Evolutionary conservation across 1,140 invertebrate genomes (phyloP).

Genomic region (Formica selysi): DNA sequence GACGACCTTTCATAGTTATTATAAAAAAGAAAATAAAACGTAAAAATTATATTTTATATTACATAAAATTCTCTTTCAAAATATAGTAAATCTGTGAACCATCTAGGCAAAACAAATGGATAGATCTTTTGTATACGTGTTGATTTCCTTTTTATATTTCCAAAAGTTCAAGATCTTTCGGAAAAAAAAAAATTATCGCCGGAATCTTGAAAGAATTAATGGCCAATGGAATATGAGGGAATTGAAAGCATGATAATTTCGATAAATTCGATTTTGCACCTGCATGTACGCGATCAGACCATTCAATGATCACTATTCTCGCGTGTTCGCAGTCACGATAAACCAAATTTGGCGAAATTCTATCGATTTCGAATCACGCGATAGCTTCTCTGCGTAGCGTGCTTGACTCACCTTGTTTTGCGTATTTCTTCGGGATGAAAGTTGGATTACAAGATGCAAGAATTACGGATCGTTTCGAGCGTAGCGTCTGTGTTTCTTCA

Average conservation of each 20-base stretch:
- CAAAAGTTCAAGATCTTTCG: not conserved
- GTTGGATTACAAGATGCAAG: conserved; percentile 35
- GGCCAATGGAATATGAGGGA: not conserved
- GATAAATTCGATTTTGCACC: conserved; percentile 13
- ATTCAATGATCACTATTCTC: not conserved
- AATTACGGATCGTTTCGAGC: not conserved
- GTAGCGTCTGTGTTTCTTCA: not conserved
- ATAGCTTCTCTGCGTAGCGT: not conserved
- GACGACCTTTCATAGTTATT: not conserved
- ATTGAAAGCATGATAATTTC: conserved; percentile 25
- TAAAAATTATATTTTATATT: too few relatives aligned
- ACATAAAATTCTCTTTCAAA: not conserved
- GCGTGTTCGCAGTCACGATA: too few relatives aligned
- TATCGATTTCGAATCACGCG: not conserved
- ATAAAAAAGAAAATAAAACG: not conserved
- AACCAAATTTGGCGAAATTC: conserved; percentile 38
- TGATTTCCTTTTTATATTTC: not conserved
- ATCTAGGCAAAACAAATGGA: not conserved
- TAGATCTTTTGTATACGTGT: not conserved
- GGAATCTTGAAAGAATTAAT: conserved; percentile 17
- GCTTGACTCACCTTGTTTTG: conserved; percentile 39
- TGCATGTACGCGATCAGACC: not conserved
- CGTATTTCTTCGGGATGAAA: conserved; percentile 18
- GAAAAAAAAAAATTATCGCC: not conserved
- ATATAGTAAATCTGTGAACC: not conserved